A percentile compares a stretch with the other conserved stretches of the same genome.
These are phyloP conservation scores for Mesorhabditis sp. DNA, from an alignment of 2,888 invertebrate genomes.

Conservation along the genomic window DNA sequence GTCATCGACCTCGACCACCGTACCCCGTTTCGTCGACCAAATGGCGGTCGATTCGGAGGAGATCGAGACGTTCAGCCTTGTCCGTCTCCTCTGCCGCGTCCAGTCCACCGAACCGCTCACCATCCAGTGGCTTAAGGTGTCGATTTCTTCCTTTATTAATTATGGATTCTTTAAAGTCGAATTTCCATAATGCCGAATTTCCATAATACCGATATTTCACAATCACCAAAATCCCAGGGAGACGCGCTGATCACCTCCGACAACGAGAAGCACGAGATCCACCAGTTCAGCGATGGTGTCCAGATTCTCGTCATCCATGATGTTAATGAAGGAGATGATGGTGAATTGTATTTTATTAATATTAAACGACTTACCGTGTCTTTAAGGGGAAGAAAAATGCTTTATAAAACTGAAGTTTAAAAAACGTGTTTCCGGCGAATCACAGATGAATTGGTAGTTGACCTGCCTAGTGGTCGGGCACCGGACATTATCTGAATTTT, in stretches of 20 bases:
- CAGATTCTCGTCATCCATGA: slow-evolving; percentile 37
- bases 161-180: too few species aligned
- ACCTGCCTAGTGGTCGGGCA: too few species aligned
- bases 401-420: too few species aligned
- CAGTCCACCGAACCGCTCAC: slow-evolving; percentile 12
- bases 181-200: too few species aligned
- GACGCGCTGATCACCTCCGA: slow-evolving; percentile 27
- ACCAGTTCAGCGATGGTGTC: slow-evolving; percentile 37
- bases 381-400: neutral
- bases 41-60: slow-evolving; percentile 35
- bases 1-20: slow-evolving; percentile 16
- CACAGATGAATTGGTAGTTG: too few species aligned
- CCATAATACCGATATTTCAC: neutral
- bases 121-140: neutral
- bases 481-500: too few species aligned
- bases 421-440: too few species aligned
- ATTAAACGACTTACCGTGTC: neutral
- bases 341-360: slow-evolving; percentile 11
- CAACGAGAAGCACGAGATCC: slow-evolving; percentile 35
- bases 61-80: slow-evolving; percentile 27
- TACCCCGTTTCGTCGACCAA: slow-evolving; percentile 37
- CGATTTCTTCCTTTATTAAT: too few species aligned
- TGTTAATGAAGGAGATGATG: slow-evolving; percentile 22
- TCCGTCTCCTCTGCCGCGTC: slow-evolving; percentile 36
- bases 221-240: slow-evolving; percentile 13